phyloP scores from a whole-genome alignment of 2,888 invertebrate species.

The Allophyes oxyacanthae region DNA sequence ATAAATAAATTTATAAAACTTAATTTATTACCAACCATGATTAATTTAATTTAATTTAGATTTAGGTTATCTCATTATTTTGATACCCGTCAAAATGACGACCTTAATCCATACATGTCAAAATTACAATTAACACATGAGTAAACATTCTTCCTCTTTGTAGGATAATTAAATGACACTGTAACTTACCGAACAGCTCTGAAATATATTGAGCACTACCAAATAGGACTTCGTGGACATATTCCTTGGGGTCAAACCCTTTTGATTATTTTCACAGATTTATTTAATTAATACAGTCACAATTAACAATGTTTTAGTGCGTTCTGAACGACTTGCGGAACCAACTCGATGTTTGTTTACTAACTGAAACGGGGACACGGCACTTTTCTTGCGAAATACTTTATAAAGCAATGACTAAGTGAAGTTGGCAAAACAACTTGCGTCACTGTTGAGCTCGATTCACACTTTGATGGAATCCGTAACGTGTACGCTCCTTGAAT shows the following conservation, averaged over 20 bases:
- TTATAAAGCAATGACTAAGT: conserved; percentile 76
- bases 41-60: no score
- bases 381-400: conserved; percentile 82
- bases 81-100: no score
- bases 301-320: conserved; percentile 30
- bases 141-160: no score
- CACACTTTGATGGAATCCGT: conserved; percentile 38
- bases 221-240: conserved; percentile 38
- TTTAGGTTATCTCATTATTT: no score
- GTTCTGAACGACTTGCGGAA: conserved; percentile 41
- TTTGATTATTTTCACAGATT: conserved; percentile 31
- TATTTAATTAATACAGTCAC: conserved; percentile 28
- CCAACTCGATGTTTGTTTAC: conserved; percentile 73
- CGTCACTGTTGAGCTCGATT: conserved; percentile 66
- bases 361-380: conserved; percentile 76
- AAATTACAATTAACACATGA: no score
- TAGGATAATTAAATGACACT: not conserved
- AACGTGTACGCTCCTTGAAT: conserved; percentile 28
- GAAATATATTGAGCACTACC: conserved; percentile 36
- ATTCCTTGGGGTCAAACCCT: conserved; percentile 4
- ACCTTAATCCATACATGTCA: no score
- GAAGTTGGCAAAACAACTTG: conserved; percentile 82
- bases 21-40: no score
- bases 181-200: conserved; percentile 42
- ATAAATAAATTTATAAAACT: no score